These are phyloP conservation scores for Cyanistes caeruleus DNA, from an alignment of 2,113 vertebrate species.

Conservation along the genomic window DNA sequence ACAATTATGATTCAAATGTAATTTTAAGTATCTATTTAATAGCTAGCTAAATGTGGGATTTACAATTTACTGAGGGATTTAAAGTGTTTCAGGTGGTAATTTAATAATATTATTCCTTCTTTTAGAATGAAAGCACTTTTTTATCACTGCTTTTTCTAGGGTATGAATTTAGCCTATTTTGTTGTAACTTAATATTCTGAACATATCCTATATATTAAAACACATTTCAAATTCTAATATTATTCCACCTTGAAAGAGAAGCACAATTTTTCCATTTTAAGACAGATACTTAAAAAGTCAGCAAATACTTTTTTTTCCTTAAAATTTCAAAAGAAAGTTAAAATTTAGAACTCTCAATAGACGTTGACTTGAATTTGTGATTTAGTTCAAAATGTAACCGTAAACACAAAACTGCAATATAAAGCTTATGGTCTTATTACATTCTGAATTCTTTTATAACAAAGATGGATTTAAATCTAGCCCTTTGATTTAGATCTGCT, in stretches of 20 bases:
- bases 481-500: neutral
- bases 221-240: neutral
- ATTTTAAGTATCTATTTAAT: neutral
- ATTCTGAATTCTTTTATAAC: neutral
- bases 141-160: neutral
- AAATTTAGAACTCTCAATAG: neutral
- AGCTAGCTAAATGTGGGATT: neutral
- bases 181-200: neutral
- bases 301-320: neutral
- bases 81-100: neutral
- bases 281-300: neutral
- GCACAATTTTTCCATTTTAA: fast-evolving
- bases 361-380: neutral
- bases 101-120: neutral
- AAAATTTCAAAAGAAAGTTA: neutral
- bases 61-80: neutral
- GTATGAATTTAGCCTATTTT: neutral
- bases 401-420: neutral
- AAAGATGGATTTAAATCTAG: neutral
- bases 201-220: neutral
- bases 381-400: neutral
- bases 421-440: neutral
- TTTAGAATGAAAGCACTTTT: neutral
- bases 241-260: neutral
- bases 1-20: neutral